These are phyloP conservation scores for Agapostemon virescens DNA, from an alignment of 2,888 invertebrate species.

Conservation along the genomic window DNA sequence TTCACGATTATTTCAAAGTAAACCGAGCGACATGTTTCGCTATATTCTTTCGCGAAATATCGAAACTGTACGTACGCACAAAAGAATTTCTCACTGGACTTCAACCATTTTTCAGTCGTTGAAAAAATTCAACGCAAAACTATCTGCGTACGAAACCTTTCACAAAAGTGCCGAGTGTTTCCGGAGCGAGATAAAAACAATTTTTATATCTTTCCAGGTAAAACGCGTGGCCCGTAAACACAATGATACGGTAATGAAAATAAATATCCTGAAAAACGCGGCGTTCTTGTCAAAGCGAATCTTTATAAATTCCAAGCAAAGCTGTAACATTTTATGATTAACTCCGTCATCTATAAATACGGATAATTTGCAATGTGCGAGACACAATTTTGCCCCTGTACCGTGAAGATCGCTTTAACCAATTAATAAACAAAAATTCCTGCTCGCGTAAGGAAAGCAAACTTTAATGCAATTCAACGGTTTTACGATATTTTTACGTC, in stretches of 20 bases:
- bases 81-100: background rate
- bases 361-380: background rate
- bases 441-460: no score
- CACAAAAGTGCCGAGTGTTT: background rate
- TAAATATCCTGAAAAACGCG: background rate
- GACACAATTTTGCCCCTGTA: background rate
- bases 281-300: background rate
- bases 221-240: background rate
- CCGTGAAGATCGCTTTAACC: background rate
- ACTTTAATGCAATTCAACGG: background rate
- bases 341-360: background rate
- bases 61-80: background rate
- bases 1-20: background rate
- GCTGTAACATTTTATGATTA: background rate
- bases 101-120: background rate
- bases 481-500: background rate
- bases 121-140: background rate
- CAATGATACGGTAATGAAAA: background rate
- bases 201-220: background rate
- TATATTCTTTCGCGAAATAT: background rate
- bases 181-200: background rate
- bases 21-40: background rate
- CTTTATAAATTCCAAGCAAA: background rate
- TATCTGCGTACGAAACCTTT: background rate
- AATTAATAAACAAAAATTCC: background rate